phyloP scores from a whole-genome alignment of 35 echinoderm and acorn worm species.

The Amphiura filiformis region DNA sequence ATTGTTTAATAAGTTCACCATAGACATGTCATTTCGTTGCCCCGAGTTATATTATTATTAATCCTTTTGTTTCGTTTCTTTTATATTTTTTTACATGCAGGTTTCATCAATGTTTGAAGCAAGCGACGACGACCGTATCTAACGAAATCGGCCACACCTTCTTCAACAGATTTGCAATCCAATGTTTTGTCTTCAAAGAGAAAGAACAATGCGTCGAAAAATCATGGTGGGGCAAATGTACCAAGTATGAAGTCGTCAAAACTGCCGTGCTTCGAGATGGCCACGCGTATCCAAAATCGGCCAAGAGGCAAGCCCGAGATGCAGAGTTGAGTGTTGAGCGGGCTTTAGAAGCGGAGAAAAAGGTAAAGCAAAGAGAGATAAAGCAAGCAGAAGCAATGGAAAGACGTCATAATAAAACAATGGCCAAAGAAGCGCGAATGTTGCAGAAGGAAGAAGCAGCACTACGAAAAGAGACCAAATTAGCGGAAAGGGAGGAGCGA shows the following conservation, averaged over 20 bases:
- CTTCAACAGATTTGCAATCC: constrained; percentile 47
- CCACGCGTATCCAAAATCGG: constrained; percentile 22
- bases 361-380: background rate
- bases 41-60: too few species aligned
- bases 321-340: background rate
- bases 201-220: constrained; percentile 60
- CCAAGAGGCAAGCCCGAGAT: background rate
- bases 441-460: background rate
- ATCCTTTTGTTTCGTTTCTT: background rate
- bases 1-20: too few species aligned
- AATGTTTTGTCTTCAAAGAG: constrained; percentile 53
- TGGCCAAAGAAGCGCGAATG: background rate
- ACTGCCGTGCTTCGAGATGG: constrained; percentile 50
- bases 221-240: constrained; percentile 52
- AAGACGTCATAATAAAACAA: background rate
- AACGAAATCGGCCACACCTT: constrained; percentile 39
- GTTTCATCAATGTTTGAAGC: constrained; percentile 67
- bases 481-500: background rate
- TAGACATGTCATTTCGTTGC: too few species aligned
- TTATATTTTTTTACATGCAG: constrained; percentile 6
- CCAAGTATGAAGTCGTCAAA: constrained; percentile 19
- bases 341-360: background rate
- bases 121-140: constrained; percentile 27
- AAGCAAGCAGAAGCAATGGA: background rate
- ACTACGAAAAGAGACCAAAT: background rate